Conservation (phyloP, 92 coral and sea anemone genomes). For the Phenganax stokvisi region DNA sequence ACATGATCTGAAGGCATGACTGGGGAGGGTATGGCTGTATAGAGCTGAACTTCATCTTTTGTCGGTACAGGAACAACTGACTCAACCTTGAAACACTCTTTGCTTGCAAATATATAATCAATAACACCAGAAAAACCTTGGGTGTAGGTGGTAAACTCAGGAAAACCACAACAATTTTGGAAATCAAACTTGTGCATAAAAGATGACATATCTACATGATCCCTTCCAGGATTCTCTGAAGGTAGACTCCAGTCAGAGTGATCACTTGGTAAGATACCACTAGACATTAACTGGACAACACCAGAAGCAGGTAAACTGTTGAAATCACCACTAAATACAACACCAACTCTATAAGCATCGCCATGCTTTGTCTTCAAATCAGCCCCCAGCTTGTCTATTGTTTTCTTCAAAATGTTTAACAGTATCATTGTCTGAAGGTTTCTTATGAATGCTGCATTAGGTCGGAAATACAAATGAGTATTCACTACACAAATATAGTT, state of each 20-base stretch:
- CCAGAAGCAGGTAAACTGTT: constrained; percentile 75
- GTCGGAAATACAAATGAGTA: constrained; percentile 80
- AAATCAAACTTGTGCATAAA: constrained; percentile 57
- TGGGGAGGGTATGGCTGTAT: constrained; percentile 84
- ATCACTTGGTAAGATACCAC: constrained; percentile 46
- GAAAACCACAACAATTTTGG: constrained; percentile 66
- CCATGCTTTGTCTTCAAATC: constrained; percentile 2
- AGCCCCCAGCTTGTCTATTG: constrained; percentile 37
- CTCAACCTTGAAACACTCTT: constrained; percentile 56
- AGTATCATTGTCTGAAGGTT: constrained; percentile 67
- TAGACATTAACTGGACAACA: constrained; percentile 55
- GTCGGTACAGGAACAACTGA: constrained; percentile 83
- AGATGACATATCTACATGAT: constrained; percentile 43
- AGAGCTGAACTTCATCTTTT: constrained; percentile 62
- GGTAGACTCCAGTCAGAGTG: constrained; percentile 75
- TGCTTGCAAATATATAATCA: constrained; percentile 79
- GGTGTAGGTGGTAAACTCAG: constrained; percentile 75
- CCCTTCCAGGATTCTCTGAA: constrained; percentile 65
- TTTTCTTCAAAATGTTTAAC: constrained; percentile 57
- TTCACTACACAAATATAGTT: constrained; percentile 66
- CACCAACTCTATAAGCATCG: constrained; percentile 47
- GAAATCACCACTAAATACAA: constrained; percentile 85
- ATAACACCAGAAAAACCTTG: constrained; percentile 71
- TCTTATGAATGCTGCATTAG: constrained; percentile 76
- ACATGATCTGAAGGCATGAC: constrained; percentile 94